phyloP scores from a whole-genome alignment of 2,113 vertebrate species.

The Oncorhynchus mykiss region DNA sequence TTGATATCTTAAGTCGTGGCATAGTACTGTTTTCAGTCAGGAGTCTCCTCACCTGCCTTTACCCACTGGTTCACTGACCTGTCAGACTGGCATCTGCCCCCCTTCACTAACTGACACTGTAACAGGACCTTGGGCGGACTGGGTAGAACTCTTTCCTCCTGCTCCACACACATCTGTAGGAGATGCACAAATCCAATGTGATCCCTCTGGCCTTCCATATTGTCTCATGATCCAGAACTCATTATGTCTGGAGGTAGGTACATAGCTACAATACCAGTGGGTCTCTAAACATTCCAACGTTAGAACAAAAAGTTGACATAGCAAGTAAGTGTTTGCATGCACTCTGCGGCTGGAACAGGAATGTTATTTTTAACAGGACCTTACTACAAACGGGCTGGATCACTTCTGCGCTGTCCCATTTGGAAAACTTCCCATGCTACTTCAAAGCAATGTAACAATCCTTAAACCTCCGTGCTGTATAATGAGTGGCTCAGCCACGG shows the following conservation, averaged over 20 bases:
- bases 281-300: slow-evolving; percentile 80
- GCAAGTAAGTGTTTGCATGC: slow-evolving; percentile 70
- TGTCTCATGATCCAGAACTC: too few species aligned
- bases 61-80: slow-evolving; percentile 88
- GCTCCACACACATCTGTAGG: slow-evolving; percentile 87
- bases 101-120: slow-evolving; percentile 77
- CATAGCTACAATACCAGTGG: too few species aligned
- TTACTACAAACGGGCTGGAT: slow-evolving; percentile 82
- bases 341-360: slow-evolving; percentile 78
- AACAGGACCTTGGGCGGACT: slow-evolving; percentile 67
- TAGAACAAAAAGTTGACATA: slow-evolving; percentile 67
- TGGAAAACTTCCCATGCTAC: slow-evolving; percentile 80
- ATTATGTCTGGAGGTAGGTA: too few species aligned
- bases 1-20: too few species aligned
- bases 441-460: slow-evolving; percentile 76
- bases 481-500: slow-evolving; percentile 69
- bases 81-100: slow-evolving; percentile 86
- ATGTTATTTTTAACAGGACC: slow-evolving; percentile 67
- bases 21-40: neutral
- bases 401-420: slow-evolving; percentile 65
- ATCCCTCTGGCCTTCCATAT: too few species aligned
- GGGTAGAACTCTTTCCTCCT: slow-evolving; percentile 74
- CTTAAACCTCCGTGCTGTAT: slow-evolving; percentile 71
- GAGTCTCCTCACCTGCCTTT: slow-evolving; percentile 84
- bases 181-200: too few species aligned